Evolutionary conservation across 2,113 vertebrate genomes (phyloP).

Genomic region (Chrysochloris asiatica): DNA sequence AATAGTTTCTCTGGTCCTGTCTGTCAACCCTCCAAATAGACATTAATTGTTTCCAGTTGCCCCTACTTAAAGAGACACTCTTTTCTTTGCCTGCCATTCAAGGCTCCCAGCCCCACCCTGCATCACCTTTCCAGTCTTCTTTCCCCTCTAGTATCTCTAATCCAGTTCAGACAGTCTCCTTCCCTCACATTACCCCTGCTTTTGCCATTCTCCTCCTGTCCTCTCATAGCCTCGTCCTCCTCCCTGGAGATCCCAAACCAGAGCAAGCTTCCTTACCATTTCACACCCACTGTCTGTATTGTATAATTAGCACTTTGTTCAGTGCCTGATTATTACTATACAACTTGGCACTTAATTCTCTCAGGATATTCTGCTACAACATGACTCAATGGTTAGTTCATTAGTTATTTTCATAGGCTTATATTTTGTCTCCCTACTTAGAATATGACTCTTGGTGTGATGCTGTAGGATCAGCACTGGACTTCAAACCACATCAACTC

Average conservation of each 20-base stretch:
- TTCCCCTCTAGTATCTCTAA: neutral
- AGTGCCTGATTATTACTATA: neutral
- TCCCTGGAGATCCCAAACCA: neutral
- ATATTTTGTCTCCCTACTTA: neutral
- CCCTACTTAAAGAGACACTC: neutral
- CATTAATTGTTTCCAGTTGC: neutral
- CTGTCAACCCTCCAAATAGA: neutral
- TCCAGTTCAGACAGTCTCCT: neutral
- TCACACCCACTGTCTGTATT: neutral
- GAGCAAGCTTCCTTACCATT: neutral
- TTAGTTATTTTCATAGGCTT: neutral
- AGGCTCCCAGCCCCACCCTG: neutral
- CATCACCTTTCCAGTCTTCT: neutral
- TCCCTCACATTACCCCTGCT: too few relatives aligned
- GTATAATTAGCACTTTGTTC: neutral
- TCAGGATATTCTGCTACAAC: neutral
- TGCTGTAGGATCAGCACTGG: too few relatives aligned
- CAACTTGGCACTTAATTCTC: fast-evolving
- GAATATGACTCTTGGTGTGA: neutral
- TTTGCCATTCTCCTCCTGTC: neutral
- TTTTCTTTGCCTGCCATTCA: neutral
- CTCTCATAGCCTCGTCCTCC: neutral
- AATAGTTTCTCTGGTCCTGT: neutral
- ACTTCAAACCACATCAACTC: too few relatives aligned
- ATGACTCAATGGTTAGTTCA: neutral